Base-by-base conservation (phyloP, 2,888 invertebrate species). In the Leptopterna dolabrata region DNA sequence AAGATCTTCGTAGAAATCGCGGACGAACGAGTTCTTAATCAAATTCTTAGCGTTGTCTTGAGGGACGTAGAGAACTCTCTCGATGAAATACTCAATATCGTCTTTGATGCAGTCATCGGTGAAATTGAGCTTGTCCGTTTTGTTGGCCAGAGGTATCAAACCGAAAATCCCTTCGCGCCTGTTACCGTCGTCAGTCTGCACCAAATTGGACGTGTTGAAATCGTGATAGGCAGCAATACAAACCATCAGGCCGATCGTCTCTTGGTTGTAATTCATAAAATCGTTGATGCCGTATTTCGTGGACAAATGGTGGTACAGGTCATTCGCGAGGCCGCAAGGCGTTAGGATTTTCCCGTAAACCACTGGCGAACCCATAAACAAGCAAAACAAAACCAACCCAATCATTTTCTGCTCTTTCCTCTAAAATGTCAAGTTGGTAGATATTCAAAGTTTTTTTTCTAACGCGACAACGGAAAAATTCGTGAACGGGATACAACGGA, bases 1-100 rank as follows among this genome's bases (percentile, higher is more conserved):
- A 45, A 78, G 78, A 27, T 78, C 78, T 27, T 78, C 78, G 78
- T 78, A 78, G 45, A 78, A 78, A 19, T 78, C 78, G 19, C 41
- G 24, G 16, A 78, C 78, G 45, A 45, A 29, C 41, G 36, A 41
- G 27, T 78, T 78, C 24, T 43, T 78, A 6, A 78, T 43, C 41
- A 41, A 45, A 24, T 63, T 63, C 63, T 63, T 63, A 1, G 24
- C 3, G 13, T 45, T 24, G 7, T 14, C 41, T 41, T 78, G 78
- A 45, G 13, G 9, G 19, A 45, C 78, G 78, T 45, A 78, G 6
- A 78, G 45, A 7, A 78, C 41, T 16, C 45, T 78, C 19, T 45
- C 78, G 27, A 78, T 27, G 14, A 78, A 29, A 27, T 45, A 24
- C 78, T 78, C 78, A 0, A 11, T 19, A 24, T 78, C 78, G 45